A percentile compares a stretch with the other conserved stretches of the same genome.
phyloP scores from a whole-genome alignment of 92 coral and sea anemone species.

The Epizoanthus illoricatus region DNA sequence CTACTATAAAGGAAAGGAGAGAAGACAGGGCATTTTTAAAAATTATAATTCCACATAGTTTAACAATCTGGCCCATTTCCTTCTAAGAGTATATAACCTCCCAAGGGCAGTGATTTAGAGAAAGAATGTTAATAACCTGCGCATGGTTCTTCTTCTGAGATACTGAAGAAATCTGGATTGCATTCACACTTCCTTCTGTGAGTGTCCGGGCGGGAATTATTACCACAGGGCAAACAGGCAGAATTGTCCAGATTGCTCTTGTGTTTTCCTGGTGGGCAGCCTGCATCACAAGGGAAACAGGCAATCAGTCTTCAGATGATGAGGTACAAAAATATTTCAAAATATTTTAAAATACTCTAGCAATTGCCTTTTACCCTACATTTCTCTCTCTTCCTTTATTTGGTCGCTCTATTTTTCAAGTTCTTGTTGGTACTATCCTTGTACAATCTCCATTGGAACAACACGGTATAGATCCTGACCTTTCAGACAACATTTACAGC shows the following conservation, averaged over 20 bases:
- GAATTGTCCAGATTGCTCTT: conserved; percentile 35
- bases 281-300: conserved; percentile 21
- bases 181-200: conserved; percentile 36
- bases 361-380: too few relatives aligned
- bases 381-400: too few relatives aligned
- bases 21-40: background rate
- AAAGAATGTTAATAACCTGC: conserved; percentile 13
- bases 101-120: background rate
- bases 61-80: too few relatives aligned
- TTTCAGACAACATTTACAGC: too few relatives aligned
- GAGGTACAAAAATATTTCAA: too few relatives aligned
- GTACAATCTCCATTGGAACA: too few relatives aligned
- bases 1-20: conserved; percentile 19
- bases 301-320: background rate
- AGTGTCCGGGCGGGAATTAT: conserved; percentile 35
- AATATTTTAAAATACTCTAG: too few relatives aligned
- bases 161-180: conserved; percentile 30
- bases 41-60: background rate
- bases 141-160: conserved; percentile 20
- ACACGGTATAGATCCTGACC: too few relatives aligned
- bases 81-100: too few relatives aligned
- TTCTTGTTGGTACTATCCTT: too few relatives aligned
- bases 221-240: conserved; percentile 26
- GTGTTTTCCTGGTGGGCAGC: conserved; percentile 39
- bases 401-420: too few relatives aligned